Evolutionary conservation across 2,113 vertebrate genomes (phyloP), one percentile per base, ranked within the genome.

Genomic region (Eurypyga helias): DNA sequence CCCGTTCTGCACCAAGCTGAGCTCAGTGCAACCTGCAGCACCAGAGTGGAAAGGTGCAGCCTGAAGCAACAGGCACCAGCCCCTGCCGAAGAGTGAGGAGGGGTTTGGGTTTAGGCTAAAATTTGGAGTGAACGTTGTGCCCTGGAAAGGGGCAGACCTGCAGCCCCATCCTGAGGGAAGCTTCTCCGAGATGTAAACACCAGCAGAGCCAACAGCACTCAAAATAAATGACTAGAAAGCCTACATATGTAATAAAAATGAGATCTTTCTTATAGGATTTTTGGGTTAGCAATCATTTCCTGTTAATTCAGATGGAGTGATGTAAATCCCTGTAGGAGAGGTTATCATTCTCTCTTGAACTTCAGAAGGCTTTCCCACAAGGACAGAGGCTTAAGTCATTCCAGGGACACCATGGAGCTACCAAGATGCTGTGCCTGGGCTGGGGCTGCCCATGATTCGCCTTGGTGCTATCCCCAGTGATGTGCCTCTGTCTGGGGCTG

Each of bases 401-500:
- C n/a, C 23, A 48, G 12, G 10, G 9, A 29, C 25, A 73, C 5
- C 15, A 17, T 54, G 41, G 43, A 69, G 38, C 58, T 69, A 51
- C 41, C 8, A 83, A 46, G 58, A 0, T 0, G 23, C 67, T 77
- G n/a, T 0, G 2, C 31, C 52, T 21, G 33, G 33, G 19, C 55
- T 33, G 34, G 21, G 75, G n/a, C 52, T 73, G 52, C n/a, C 48
- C 31, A 4, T 46, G n/a, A 26, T 10, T 90, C 18, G 26, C 52
- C 41, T 71, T 58, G 51, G 15, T 61, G 43, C 3, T 1, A 65
- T 29, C 23, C n/a, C 38, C 2, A 1, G 26, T 0, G 0, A 26
- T 18, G 7, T 81, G 43, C 55, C 49, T 71, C 70, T 79, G 61
- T 66, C 57, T 6, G 3, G 16, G 16, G 48, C 34, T 89, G 46